Base-by-base conservation (phyloP, 2,888 invertebrate species). In the Byasa hedistus region DNA sequence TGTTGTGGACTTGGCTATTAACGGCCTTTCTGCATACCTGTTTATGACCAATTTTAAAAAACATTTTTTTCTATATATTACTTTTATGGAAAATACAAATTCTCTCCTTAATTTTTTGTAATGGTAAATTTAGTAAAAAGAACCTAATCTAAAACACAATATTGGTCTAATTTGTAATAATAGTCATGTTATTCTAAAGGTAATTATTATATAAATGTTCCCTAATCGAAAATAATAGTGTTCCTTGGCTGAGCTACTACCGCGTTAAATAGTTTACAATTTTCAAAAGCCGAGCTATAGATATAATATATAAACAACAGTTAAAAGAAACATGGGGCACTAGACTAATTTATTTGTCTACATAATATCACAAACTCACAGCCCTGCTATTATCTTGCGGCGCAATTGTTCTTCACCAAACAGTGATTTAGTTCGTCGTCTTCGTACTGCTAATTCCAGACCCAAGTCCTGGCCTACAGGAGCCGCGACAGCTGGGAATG, bases 341-440 rank as follows among this genome's bases (percentile, higher is more conserved):
- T n/a, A 48, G 7, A n/a, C 19, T 48, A 48, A 48, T 48, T 15
- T 15, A 39, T 39, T 2, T 39, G 3, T 39, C 39, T 39, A 39
- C 39, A 15, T 39, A 39, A 39, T 39, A 39, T 39, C 3, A 12
- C 39, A 59, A 52, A 80, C 82, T 83, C 74, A 91, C 91, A 86
- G 81, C 64, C 78, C 81, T 4, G 85, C 82, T 52, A 86, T 82
- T 10, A 92, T 73, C 70, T 82, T 85, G 69, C 79, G 82, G 2
- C 92, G 81, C n/a, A 91, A 74, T 68, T 86, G 84, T 15, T 87
- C 84, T 78, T 90, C 91, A 19, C 79, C 85, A 48, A 85, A 74
- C 69, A 92, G 76, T 1, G 92, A 91, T 73, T 92, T 92, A 19
- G 92, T 92, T 48, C 86, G 80, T 60, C 92, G 84, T 68, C 92